Base-by-base conservation (phyloP, 2,888 invertebrate species). In the Drosophila mulleri region DNA sequence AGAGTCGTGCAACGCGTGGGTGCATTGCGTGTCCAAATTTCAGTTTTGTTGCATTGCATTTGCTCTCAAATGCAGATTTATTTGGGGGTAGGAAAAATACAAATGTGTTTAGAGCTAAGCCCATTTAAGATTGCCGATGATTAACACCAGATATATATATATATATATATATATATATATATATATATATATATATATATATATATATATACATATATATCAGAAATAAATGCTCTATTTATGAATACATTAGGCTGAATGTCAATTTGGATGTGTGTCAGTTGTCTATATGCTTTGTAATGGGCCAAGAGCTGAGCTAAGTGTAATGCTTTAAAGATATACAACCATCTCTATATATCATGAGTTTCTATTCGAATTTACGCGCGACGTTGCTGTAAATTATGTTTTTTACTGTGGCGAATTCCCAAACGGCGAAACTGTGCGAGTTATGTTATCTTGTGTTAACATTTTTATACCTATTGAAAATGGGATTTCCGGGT, bases 1-100 rank as follows among this genome's bases (percentile, higher is more conserved):
- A 82, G 69, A 77, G 54, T 66, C 44, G 57, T 62, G 35, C 66
- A 59, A 57, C 71, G 78, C 65, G 78, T 78, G 71, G 77, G 75
- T 56, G 52, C 47, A 32, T 66, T 72, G 67, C 75, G 72, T 83
- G 87, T 62, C 68, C 48, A 67, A 41, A 56, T 54, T 48, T 32
- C 37, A 47, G 50, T 81, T 58, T n/a, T 37, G 32, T 26, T 58
- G 48, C 26, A 52, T 37, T 32, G 39, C 42, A 52, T 35, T 57
- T 12, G 37, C n/a, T 2, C 32, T 35, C 52, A 23, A 39, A 44
- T 59, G 61, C 72, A 66, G 74, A 74, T 80, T 64, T 67, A 61
- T 75, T 67, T 65, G 26, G 5, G 53, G 20, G 9, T 9, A 26
- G n/a, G 7, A 23, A 16, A 20, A 29, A 45, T 29, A 37, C 23